Conservation (phyloP, 2,797 vertebrate species). For the Epinephelus awoara region DNA sequence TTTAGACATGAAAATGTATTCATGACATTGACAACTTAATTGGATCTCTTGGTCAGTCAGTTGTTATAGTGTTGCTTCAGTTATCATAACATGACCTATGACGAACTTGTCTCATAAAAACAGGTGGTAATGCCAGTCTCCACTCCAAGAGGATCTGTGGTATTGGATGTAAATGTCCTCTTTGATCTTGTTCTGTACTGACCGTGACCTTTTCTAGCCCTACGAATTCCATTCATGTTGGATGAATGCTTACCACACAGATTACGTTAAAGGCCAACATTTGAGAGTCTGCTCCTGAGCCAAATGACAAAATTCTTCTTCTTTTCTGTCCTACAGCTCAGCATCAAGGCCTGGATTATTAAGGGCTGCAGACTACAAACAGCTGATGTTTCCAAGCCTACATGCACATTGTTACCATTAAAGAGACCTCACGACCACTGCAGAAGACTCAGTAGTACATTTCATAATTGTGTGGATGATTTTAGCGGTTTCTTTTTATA, state of each 20-base stretch:
- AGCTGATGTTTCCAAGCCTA: not conserved
- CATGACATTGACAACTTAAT: too few species aligned
- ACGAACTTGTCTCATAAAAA: too few species aligned
- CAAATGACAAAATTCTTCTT: not conserved
- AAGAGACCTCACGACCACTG: not conserved
- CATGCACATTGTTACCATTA: not conserved
- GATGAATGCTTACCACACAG: not conserved
- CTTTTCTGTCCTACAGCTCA: not conserved
- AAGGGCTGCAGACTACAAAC: not conserved
- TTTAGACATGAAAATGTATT: too few species aligned
- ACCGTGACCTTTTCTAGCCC: too few species aligned
- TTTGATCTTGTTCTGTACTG: too few species aligned
- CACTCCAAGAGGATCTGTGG: too few species aligned
- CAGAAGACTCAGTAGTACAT: constrained; percentile 1
- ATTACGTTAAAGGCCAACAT: not conserved
- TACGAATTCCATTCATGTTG: not conserved
- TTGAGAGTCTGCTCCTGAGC: not conserved
- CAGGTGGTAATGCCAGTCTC: too few species aligned
- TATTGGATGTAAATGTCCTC: too few species aligned
- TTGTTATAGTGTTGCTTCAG: too few species aligned
- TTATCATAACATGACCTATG: too few species aligned
- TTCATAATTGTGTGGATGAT: constrained; percentile 17
- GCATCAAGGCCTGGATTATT: constrained; percentile 9
- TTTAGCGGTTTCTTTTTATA: constrained; percentile 21
- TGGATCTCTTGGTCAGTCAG: too few species aligned